phyloP scores from a whole-genome alignment of 2,888 invertebrate genomes.

The Aleiodes alternator region DNA sequence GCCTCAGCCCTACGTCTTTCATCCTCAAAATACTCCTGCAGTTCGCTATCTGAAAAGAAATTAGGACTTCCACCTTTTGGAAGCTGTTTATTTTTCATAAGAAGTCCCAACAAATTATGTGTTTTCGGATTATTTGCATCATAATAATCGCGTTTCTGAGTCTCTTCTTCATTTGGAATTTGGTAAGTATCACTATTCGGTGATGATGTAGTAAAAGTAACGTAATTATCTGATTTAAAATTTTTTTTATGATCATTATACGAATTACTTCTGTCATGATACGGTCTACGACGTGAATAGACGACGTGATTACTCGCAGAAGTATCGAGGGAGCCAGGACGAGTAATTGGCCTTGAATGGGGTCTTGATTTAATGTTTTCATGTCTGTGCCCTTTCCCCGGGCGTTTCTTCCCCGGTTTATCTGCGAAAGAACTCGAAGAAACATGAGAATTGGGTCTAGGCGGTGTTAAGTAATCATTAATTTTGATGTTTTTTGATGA shows the following conservation, averaged over 20 bases:
- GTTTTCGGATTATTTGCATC: constrained; percentile 68
- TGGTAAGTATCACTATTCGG: constrained; percentile 53
- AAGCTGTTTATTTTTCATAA: constrained; percentile 72
- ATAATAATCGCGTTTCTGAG: constrained; percentile 56
- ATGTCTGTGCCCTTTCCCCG: constrained; percentile 42
- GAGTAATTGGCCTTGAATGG: constrained; percentile 56
- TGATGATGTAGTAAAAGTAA: constrained; percentile 61
- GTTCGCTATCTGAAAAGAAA: constrained; percentile 60
- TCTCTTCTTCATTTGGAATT: constrained; percentile 53
- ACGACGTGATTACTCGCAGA: constrained; percentile 57
- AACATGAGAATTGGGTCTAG: constrained; percentile 61
- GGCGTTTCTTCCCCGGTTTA: constrained; percentile 64
- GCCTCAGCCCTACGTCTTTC: constrained; percentile 61
- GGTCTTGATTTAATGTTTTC: constrained; percentile 54
- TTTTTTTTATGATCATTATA: constrained; percentile 41
- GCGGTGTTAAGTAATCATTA: constrained; percentile 69
- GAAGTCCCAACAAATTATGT: constrained; percentile 69
- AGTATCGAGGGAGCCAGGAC: constrained; percentile 58
- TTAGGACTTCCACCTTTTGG: constrained; percentile 61
- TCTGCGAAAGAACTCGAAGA: constrained; percentile 67
- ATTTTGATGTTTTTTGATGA: constrained; percentile 48
- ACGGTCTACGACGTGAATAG: constrained; percentile 48
- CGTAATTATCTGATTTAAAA: constrained; percentile 50
- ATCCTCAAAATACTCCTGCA: constrained; percentile 60
- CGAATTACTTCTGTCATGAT: constrained; percentile 55